Conservation (phyloP, 2,797 vertebrate genomes). For the Botia kubotai region DNA sequence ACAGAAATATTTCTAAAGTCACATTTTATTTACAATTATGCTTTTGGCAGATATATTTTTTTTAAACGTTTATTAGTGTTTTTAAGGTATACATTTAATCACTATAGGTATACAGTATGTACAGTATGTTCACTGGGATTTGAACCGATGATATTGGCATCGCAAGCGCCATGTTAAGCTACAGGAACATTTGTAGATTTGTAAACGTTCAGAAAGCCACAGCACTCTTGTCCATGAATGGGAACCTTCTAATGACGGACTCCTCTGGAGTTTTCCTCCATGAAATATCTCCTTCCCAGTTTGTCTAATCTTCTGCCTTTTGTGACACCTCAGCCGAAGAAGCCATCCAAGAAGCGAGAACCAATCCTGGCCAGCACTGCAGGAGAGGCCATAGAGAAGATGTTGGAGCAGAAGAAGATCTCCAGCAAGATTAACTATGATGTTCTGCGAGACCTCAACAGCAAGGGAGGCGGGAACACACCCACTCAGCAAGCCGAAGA, state of each 20-base stretch:
- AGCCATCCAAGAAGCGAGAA: constrained; percentile 86
- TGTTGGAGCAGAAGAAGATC: constrained; percentile 97
- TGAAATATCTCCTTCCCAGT: neutral
- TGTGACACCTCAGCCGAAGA: constrained; percentile 81
- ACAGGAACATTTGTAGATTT: no score
- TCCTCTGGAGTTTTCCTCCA: neutral
- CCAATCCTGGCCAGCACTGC: constrained; percentile 88
- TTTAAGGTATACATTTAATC: no score
- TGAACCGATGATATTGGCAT: no score
- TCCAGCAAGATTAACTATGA: constrained; percentile 99
- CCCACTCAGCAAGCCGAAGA: constrained; percentile 65
- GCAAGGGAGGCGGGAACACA: constrained; percentile 72
- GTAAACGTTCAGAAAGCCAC: no score
- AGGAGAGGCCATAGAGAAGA: constrained; percentile 95
- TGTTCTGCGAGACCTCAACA: constrained; percentile 91
- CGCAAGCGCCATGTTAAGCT: no score
- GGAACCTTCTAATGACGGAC: neutral
- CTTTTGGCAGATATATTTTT: no score
- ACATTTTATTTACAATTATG: no score
- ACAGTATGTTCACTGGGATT: no score
- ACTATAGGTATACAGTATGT: no score
- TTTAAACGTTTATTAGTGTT: no score
- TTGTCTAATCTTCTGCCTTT: constrained; percentile 21
- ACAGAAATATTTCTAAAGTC: no score
- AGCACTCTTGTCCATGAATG: neutral